Base-by-base conservation (phyloP, 2,113 vertebrate genomes). In the Neogobius melanostomus region DNA sequence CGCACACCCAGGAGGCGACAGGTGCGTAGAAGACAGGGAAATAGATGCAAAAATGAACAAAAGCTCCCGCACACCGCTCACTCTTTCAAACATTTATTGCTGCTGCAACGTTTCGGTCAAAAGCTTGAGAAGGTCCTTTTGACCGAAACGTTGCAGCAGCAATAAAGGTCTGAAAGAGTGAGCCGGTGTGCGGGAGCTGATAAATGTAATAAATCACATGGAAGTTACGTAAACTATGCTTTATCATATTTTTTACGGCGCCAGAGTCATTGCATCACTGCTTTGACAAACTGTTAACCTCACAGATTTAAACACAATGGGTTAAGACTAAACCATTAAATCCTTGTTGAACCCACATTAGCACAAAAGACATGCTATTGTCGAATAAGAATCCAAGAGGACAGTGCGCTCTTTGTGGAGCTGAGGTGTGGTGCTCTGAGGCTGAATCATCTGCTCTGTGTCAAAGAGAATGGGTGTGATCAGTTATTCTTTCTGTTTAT, bases 291-390 rank as follows among this genome's bases (percentile, higher is more conserved):
- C 53, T 48, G 45, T 16, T 14, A 17, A 8, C 36, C 43, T 69
- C 11, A 4, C 50, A 47, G 10, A 74, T 67, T 71, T 53, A 75
- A 64, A 74, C 36, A 0, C 54, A 68, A 11, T 69, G 66, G 54
- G 62, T 68, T 85, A 66, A 80, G 65, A 67, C 66, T 87, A 89
- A 91, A 90, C 82, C 89, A 90, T 90, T 90, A 90, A 61, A 61
- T 68, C 66, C 77, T 84, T 76, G 67, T 76, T 82, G 75, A 82
- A 79, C 83, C 81, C 60, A 54, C 72, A 69, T 65, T 75, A 71
- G 71, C 68, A 82, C 70, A 78, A 71, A 63, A 73, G 44, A 16
- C n/a, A 43, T 71, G 77, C 74, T 69, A 74, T 57, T 84, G 72
- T 64, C 80, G 78, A 80, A 6, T 77, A 79, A 79, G 75, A 84